Conservation (phyloP, 2,113 vertebrate genomes). For the Myrmecobius fasciatus region DNA sequence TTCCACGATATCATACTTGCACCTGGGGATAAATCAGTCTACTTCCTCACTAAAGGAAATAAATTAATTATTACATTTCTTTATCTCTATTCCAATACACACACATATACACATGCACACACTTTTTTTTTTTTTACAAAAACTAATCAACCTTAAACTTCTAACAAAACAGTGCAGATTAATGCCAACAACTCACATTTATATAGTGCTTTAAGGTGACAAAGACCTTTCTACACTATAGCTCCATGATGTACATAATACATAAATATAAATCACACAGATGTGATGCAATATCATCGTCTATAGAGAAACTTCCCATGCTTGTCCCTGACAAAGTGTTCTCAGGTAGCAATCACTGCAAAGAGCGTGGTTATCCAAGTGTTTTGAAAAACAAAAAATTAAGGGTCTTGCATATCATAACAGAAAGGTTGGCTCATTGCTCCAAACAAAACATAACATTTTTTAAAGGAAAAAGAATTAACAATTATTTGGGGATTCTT, state of each 20-base stretch:
- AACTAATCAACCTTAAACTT: neutral
- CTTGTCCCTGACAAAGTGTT: neutral
- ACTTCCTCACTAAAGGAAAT: neutral
- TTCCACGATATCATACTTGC: neutral
- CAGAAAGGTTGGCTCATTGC: neutral
- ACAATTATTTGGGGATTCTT: neutral
- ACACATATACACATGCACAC: neutral
- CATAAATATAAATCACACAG: too few species aligned
- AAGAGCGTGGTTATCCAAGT: neutral
- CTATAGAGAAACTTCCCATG: neutral
- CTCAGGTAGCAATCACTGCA: neutral
- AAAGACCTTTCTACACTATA: neutral
- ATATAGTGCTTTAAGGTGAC: neutral
- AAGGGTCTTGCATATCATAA: neutral
- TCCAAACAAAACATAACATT: neutral
- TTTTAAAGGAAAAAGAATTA: neutral
- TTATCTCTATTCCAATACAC: neutral
- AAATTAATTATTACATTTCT: neutral
- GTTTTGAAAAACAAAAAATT: neutral
- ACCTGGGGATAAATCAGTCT: neutral
- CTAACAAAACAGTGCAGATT: neutral
- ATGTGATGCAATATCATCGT: fast-evolving
- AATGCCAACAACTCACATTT: neutral
- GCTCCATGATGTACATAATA: neutral
- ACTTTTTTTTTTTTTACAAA: too few species aligned